These are phyloP conservation scores for Tetranychus piercei DNA, from an alignment of 2,888 invertebrate genomes.

Conservation along the genomic window DNA sequence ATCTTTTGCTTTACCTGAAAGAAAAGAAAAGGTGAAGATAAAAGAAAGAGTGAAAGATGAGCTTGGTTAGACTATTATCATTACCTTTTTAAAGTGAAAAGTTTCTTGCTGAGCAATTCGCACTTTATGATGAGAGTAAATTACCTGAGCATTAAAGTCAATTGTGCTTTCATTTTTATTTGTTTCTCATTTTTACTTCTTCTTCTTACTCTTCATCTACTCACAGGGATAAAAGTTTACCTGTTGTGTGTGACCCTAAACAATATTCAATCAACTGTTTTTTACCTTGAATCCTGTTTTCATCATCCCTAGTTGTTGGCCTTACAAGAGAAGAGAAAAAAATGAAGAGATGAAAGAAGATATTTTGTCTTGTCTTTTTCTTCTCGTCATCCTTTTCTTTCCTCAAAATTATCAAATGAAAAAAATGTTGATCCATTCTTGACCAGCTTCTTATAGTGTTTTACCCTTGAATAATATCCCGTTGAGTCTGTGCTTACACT, in stretches of 20 bases:
- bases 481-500: neutral
- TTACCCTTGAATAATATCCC: neutral
- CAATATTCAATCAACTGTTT: neutral
- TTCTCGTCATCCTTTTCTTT: neutral
- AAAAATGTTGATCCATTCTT: conserved; percentile 4
- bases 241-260: neutral
- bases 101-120: neutral
- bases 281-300: too few species aligned
- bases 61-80: too few species aligned
- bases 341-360: neutral
- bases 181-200: too few species aligned
- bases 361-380: neutral
- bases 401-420: neutral
- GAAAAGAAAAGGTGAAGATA: too few species aligned
- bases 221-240: neutral
- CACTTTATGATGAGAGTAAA: neutral
- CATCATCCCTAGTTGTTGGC: too few species aligned
- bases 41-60: too few species aligned
- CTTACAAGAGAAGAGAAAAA: neutral
- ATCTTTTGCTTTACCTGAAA: too few species aligned
- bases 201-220: too few species aligned
- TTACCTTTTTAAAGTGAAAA: neutral
- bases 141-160: neutral
- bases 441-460: neutral
- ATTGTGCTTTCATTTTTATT: too few species aligned